These are phyloP conservation scores for Drosophila quasianomalipes DNA, from an alignment of 2,888 invertebrate species.

Conservation along the genomic window DNA sequence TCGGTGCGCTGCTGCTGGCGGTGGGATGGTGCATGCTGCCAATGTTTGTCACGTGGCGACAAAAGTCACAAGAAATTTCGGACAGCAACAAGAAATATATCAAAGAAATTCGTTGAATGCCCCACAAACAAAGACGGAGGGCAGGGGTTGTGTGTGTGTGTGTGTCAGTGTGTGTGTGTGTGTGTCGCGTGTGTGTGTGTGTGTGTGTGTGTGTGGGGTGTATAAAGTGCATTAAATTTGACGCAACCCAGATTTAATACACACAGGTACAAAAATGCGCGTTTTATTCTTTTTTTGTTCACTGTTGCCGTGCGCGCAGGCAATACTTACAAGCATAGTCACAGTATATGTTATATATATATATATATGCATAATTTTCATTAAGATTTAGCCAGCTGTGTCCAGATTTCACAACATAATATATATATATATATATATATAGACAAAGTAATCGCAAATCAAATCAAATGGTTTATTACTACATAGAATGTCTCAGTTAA, in stretches of 20 bases:
- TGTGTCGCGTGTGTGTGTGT: not conserved
- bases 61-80: constrained; percentile 43
- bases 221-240: constrained; percentile 25
- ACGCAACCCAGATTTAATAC: constrained; percentile 41
- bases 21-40: constrained; percentile 6
- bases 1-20: not conserved
- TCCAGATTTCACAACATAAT: not conserved
- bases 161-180: not conserved
- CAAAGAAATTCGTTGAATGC: constrained; percentile 44
- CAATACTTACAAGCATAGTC: not conserved
- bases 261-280: constrained; percentile 21
- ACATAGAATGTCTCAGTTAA: too few relatives aligned
- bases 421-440: not conserved
- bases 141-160: not conserved
- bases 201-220: not conserved
- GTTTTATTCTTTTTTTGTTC: not conserved
- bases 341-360: not conserved
- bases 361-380: not conserved
- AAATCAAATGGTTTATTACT: not conserved
- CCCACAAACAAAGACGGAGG: not conserved
- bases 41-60: constrained; percentile 58
- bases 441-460: not conserved
- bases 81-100: constrained; percentile 62
- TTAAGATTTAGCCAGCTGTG: too few relatives aligned
- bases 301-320: not conserved